Base-by-base conservation (phyloP, 2,888 invertebrate species). In the Teleogryllus oceanicus region DNA sequence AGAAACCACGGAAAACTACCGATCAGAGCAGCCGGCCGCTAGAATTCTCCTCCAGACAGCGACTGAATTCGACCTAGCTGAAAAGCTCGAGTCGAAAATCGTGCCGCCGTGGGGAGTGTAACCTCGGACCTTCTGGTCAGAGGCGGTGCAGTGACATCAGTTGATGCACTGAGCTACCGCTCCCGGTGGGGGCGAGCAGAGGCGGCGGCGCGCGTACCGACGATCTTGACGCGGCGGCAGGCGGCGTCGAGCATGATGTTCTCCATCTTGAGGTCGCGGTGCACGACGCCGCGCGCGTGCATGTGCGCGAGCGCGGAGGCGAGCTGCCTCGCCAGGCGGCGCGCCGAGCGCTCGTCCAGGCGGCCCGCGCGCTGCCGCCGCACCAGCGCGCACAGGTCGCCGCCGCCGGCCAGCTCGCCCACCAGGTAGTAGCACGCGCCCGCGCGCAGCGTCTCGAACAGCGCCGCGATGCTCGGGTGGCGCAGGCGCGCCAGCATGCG, bases 391-490 rank as follows among this genome's bases (percentile, higher is more conserved):
- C 62, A 62, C 62, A 62, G n/a, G 62, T n/a, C 62, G 62, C 62
- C 62, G 16, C 62, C 62, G 62, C 16, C 16, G 16, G 16, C 62
- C 62, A 62, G 62, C 62, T 62, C 62, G 11, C 4, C 62, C 62
- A 62, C 62, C 62, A 62, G 62, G 62, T 62, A 62, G 62, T 62
- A 62, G n/a, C 62, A 62, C 62, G 62, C 62, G 62, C 62, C 62
- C 62, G 62, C 91, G n/a, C n/a, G 91, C 88, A 92, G 90, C 13
- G 92, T 92, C 87, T 94, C 93, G 85, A 92, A 94, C 78, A 94
- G 90, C 21, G 91, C 90, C 11, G 92, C 91, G 83, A 94, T 92
- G 86, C 92, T 92, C 1, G 93, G 93, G 85, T 94, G 94, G 77
- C 91, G 89, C 79, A 94, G 88, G 83, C 90, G 90, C 5, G 92